Conservation (phyloP, 2,888 invertebrate genomes). For the Caenorhabditis drosophilae region DNA sequence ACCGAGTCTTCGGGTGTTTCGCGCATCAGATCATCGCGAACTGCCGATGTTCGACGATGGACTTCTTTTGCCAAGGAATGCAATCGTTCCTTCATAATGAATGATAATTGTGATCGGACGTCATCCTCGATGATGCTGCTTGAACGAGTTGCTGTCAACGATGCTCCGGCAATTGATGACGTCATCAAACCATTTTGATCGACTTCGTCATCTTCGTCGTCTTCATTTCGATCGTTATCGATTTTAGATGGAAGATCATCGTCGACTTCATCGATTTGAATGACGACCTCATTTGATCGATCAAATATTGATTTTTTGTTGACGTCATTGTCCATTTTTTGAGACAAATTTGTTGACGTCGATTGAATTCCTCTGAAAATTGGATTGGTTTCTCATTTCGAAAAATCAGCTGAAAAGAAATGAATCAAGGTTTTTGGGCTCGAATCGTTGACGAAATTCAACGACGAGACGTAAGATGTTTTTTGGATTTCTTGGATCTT, state of each 20-base stretch:
- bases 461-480: not conserved
- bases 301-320: not conserved
- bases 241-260: not conserved
- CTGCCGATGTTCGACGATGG: constrained; percentile 58
- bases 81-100: constrained; percentile 58
- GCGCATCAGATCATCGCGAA: constrained; percentile 52
- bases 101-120: constrained; percentile 50
- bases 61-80: constrained; percentile 58
- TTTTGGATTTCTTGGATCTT: constrained; percentile 7
- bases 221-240: not conserved
- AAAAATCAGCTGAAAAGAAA: not conserved
- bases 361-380: not conserved
- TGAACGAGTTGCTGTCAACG: constrained; percentile 10
- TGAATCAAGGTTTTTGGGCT: not conserved
- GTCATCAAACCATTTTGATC: not conserved
- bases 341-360: not conserved
- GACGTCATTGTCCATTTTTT: not conserved
- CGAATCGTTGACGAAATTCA: not conserved
- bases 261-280: constrained; percentile 34
- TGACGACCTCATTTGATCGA: constrained; percentile 12
- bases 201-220: no score
- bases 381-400: not conserved
- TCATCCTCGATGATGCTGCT: constrained; percentile 32
- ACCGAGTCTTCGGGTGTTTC: constrained; percentile 55
- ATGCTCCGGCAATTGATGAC: constrained; percentile 8